phyloP scores from a whole-genome alignment of 2,113 vertebrate species.

The Synchiropus splendidus region DNA sequence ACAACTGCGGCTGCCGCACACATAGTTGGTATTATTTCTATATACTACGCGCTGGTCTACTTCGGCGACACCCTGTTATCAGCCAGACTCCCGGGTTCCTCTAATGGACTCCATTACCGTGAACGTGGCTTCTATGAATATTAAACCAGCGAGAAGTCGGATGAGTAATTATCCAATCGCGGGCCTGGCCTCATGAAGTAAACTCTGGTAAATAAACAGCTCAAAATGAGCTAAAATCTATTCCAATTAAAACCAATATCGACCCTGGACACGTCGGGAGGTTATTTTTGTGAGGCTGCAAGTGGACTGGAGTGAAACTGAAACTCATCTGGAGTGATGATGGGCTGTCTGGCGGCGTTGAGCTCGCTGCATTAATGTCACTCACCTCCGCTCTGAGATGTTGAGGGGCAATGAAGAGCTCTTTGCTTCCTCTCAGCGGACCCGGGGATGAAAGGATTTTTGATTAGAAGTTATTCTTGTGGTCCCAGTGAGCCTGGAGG shows the following conservation, averaged over 20 bases:
- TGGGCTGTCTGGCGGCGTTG: constrained; percentile 1
- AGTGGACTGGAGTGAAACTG: no score
- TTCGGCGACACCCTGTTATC: not conserved
- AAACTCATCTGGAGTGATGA: constrained; percentile 1
- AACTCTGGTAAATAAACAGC: no score
- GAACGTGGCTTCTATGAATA: constrained; percentile 28
- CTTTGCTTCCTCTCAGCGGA: constrained; percentile 17
- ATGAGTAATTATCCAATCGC: constrained; percentile 20
- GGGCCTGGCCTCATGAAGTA: not conserved
- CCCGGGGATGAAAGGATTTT: constrained; percentile 37
- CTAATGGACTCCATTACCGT: constrained; percentile 3
- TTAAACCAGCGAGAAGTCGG: constrained; percentile 25
- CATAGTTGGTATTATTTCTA: not conserved
- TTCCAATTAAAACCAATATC: no score
- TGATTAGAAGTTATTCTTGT: constrained; percentile 43
- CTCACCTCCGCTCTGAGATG: constrained; percentile 11
- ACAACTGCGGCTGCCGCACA: not conserved
- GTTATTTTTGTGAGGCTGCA: no score
- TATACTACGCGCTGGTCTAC: not conserved
- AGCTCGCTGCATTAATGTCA: not conserved
- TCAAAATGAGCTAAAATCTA: no score
- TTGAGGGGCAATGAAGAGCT: constrained; percentile 7
- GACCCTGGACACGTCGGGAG: no score
- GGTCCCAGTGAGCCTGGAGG: constrained; percentile 21
- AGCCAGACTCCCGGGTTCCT: not conserved